phyloP scores from a whole-genome alignment of 92 coral and sea anemone genomes.

The Porites divaricata region DNA sequence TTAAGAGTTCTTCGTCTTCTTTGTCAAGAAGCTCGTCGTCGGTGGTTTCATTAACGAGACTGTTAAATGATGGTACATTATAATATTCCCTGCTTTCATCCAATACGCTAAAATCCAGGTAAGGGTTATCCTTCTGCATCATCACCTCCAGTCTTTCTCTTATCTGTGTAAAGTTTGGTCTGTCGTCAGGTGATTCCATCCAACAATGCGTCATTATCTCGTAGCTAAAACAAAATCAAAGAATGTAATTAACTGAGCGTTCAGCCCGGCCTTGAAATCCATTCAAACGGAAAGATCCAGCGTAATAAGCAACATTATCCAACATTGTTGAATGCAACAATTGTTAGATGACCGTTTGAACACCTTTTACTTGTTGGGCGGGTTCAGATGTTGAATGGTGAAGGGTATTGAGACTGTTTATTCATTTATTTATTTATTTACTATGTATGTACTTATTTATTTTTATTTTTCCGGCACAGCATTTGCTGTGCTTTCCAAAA shows the following conservation, averaged over 20 bases:
- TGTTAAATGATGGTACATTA: slow-evolving; percentile 84
- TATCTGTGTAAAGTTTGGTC: slow-evolving; percentile 70
- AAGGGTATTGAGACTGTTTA: too few species aligned
- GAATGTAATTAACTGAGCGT: not conserved
- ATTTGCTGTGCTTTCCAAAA: too few species aligned
- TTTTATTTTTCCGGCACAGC: too few species aligned
- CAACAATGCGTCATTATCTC: slow-evolving; percentile 75
- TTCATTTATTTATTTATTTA: too few species aligned
- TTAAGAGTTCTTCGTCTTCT: not conserved
- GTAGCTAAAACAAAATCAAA: slow-evolving; percentile 45
- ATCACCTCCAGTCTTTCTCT: slow-evolving; percentile 66
- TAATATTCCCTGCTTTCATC: slow-evolving; percentile 81
- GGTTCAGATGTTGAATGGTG: too few species aligned
- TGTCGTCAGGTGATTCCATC: slow-evolving; percentile 69
- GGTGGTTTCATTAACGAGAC: slow-evolving; percentile 50
- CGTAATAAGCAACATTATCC: not conserved
- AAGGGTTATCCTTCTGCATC: slow-evolving; percentile 79
- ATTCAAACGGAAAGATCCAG: not conserved
- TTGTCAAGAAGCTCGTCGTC: slow-evolving; percentile 54
- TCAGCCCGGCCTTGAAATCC: not conserved
- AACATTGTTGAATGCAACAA: too few species aligned
- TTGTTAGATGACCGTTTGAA: too few species aligned
- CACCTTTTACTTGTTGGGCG: too few species aligned
- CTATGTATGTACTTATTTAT: too few species aligned
- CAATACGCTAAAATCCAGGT: slow-evolving; percentile 72